A percentile compares a stretch with the other conserved stretches of the same genome.
Conservation (phyloP, 2,113 vertebrate genomes). For the Carassius gibelio region DNA sequence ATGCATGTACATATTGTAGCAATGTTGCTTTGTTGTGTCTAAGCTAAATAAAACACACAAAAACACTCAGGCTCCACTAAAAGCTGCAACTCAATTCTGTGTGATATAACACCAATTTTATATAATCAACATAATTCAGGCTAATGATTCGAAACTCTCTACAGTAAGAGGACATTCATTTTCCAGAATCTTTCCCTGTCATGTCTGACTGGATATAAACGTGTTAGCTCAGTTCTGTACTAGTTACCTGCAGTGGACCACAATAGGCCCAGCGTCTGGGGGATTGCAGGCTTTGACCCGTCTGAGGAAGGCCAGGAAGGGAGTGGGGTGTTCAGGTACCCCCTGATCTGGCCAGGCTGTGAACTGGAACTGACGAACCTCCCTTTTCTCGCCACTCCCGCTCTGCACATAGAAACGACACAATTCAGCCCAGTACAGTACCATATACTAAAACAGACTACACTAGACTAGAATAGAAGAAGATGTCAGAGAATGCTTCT, state of each 20-base stretch:
- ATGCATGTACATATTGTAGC: neutral
- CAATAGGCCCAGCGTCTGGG: constrained; percentile 94
- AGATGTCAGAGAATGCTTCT: neutral
- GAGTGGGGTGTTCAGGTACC: constrained; percentile 95
- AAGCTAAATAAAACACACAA: neutral
- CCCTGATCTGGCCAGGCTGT: constrained; percentile 99
- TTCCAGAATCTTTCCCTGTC: neutral
- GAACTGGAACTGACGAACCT: constrained; percentile 98
- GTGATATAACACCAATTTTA: neutral
- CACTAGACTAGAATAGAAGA: neutral
- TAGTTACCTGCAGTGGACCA: constrained; percentile 95
- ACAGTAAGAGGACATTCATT: neutral
- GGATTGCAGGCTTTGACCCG: constrained; percentile 97
- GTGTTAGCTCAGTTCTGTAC: neutral
- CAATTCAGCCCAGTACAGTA: neutral
- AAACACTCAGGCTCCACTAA: neutral
- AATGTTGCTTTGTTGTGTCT: neutral
- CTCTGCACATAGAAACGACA: constrained; percentile 64
- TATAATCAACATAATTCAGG: neutral
- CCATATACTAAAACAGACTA: neutral
- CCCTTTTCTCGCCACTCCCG: constrained; percentile 91
- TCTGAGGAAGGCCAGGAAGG: constrained; percentile 93
- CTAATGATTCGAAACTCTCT: neutral
- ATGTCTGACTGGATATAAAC: neutral
- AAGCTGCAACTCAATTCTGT: neutral